phyloP scores from a whole-genome alignment of 2,888 invertebrate genomes.

The Hydriomena furcata region DNA sequence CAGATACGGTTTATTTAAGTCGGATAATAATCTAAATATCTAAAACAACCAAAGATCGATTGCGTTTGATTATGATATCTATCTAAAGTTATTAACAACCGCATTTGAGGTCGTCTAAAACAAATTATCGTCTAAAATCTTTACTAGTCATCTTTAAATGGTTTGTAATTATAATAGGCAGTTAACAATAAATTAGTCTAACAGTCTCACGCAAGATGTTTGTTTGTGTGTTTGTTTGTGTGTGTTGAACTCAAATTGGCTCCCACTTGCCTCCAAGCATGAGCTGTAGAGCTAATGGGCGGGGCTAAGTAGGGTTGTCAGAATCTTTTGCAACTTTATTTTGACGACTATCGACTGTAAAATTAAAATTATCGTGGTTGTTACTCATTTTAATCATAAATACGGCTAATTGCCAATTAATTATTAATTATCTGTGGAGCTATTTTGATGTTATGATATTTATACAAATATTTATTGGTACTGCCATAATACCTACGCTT shows the following conservation, averaged over 20 bases:
- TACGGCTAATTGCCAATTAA: too few relatives aligned
- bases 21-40: too few relatives aligned
- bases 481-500: too few relatives aligned
- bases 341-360: too few relatives aligned
- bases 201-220: conserved; percentile 5
- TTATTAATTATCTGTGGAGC: too few relatives aligned
- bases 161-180: conserved; percentile 13
- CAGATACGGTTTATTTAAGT: too few relatives aligned
- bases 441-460: too few relatives aligned
- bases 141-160: conserved; percentile 2
- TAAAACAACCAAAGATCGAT: neutral
- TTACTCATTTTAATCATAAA: too few relatives aligned
- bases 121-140: conserved; percentile 10
- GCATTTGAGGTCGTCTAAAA: conserved; percentile 3
- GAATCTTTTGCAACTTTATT: neutral
- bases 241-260: conserved; percentile 68
- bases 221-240: conserved; percentile 32
- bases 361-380: too few relatives aligned
- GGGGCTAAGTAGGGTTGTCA: conserved; percentile 61
- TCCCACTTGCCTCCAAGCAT: conserved; percentile 70
- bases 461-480: too few relatives aligned
- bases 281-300: conserved; percentile 66
- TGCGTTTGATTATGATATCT: conserved; percentile 1
- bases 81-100: neutral
- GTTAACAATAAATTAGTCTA: conserved; percentile 16